Base-by-base conservation (phyloP, 2,888 invertebrate genomes). In the Caenorhabditis afra region DNA sequence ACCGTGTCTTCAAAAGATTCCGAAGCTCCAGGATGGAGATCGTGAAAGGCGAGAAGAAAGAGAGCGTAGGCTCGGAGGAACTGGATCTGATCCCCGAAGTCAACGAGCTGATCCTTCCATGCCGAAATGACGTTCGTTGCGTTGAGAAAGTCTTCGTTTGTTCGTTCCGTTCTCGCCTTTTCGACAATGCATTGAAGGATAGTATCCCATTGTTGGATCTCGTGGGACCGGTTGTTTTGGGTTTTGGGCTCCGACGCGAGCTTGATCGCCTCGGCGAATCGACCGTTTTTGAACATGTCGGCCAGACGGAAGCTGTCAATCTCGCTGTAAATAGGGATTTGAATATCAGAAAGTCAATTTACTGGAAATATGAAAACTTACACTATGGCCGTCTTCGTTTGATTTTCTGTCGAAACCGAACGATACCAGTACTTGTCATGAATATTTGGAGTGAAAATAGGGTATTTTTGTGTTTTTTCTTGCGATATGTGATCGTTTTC, bases 1-100 rank as follows among this genome's bases (percentile, higher is more conserved):
- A 74, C 74, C 11, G 79, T 79, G 8, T 64, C 39, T 35, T 53
- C 53, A 52, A 73, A 62, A 29, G 29, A 29, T 29, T 29, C 7
- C 4, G 29, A 3, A 7, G 29, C 29, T 4, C 55, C 55, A 0
- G 47, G 4, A 16, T 16, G 8, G 7, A 22, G 18, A 12, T 53
- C 8, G 44, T 39, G 18, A 16, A 12, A 10, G 29, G 20, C 29
- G 29, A 22, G 2, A 12, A 12, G n/a, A n/a, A 23, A 58, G 14
- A 53, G 23, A 20, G 73, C 66, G 53, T 68, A 58, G 8, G 74
- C 53, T 16, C 68, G 67, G 12, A 79, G 59, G 44, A 74, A 79
- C 20, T 79, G 79, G 29, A 79, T 37, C 64, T 79, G 79, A 65
- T 79, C 79, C 18, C 79, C 79, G 57, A 52, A 79, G 55, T 79